phyloP scores from a whole-genome alignment of 2,888 invertebrate genomes.

The Meloe dianella region DNA sequence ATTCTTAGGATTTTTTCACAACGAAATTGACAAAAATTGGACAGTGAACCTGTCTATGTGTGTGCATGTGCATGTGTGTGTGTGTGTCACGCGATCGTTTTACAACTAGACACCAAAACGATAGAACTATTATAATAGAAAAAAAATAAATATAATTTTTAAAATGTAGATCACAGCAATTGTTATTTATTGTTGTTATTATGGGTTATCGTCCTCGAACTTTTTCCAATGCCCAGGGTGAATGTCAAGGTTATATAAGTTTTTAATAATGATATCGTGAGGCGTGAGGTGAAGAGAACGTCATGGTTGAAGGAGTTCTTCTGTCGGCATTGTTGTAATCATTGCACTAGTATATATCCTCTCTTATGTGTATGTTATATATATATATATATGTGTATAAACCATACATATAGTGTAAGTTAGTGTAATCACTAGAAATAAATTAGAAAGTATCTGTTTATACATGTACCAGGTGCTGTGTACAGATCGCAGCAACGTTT shows the following conservation, averaged over 20 bases:
- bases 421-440: constrained; percentile 10
- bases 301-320: constrained; percentile 22
- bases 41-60: background rate
- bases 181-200: background rate
- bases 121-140: background rate
- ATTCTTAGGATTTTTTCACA: background rate
- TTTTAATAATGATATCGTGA: constrained; percentile 29
- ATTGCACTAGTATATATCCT: background rate
- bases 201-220: constrained; percentile 40
- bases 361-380: background rate
- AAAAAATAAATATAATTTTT: background rate
- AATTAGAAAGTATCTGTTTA: constrained; percentile 24
- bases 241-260: constrained; percentile 45
- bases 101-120: background rate
- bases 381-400: background rate
- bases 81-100: background rate
- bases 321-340: constrained; percentile 8
- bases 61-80: background rate
- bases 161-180: background rate
- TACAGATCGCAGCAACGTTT: background rate
- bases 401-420: background rate
- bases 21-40: background rate
- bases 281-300: constrained; percentile 20
- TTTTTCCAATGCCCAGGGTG: constrained; percentile 36
- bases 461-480: constrained; percentile 8